These are phyloP conservation scores for Didymodactylos carnosus DNA, from an alignment of 2,888 invertebrate species.

Conservation along the genomic window DNA sequence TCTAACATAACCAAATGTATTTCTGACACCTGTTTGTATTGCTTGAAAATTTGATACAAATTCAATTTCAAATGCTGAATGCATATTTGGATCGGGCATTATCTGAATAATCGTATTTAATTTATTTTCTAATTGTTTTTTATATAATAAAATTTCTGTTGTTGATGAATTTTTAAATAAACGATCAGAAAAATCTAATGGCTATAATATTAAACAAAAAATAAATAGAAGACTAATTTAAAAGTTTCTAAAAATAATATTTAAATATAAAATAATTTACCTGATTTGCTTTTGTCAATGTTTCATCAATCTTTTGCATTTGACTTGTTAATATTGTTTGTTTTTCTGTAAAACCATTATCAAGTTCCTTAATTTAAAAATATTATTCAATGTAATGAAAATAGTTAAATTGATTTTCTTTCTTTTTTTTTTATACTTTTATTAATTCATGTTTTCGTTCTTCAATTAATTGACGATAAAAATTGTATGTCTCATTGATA, in stretches of 20 bases:
- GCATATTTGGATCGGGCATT: conserved; percentile 55
- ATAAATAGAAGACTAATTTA: neutral
- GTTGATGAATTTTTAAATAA: conserved; percentile 68
- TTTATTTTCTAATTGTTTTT: conserved; percentile 73
- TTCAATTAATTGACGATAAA: conserved; percentile 79
- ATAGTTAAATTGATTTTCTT: conserved; percentile 42
- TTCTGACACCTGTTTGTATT: conserved; percentile 50
- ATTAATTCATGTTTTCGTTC: conserved; percentile 78
- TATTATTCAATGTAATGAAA: neutral
- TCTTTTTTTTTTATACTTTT: conserved; percentile 74
- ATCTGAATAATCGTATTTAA: conserved; percentile 60
- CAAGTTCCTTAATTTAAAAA: conserved; percentile 48
- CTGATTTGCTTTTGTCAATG: neutral
- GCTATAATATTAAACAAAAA: neutral
- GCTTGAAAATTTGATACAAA: conserved; percentile 87
- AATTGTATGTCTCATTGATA: conserved; percentile 83
- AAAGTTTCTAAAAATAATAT: neutral
- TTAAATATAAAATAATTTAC: neutral
- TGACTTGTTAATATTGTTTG: neutral
- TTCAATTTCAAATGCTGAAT: conserved; percentile 48
- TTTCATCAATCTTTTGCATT: neutral
- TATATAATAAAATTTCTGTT: conserved; percentile 72
- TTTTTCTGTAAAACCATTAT: conserved; percentile 71
- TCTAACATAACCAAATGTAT: conserved; percentile 84
- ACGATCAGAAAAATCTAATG: conserved; percentile 54